Conservation (phyloP, 2,113 vertebrate species). For the Hippocampus comes region DNA sequence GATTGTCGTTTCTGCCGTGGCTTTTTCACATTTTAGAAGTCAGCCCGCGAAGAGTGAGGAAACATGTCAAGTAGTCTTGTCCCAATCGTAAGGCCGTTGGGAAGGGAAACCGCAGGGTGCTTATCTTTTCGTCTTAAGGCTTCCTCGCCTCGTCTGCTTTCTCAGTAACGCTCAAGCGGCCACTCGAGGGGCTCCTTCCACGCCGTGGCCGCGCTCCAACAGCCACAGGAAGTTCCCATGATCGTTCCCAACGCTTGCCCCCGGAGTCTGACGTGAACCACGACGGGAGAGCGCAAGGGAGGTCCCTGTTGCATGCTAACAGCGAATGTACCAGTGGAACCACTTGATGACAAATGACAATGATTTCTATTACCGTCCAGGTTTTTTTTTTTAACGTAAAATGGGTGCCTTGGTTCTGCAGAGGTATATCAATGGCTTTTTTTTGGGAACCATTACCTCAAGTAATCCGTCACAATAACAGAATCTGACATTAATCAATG, state of each 20-base stretch:
- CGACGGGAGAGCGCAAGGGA: neutral
- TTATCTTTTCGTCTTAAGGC: neutral
- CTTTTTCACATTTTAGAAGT: too few relatives aligned
- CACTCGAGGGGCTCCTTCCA: conserved; percentile 35
- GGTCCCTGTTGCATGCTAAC: neutral
- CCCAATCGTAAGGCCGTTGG: neutral
- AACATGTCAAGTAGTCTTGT: neutral
- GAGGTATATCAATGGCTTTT: too few relatives aligned
- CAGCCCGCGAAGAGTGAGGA: too few relatives aligned
- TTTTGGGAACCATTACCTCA: neutral
- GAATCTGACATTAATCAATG: neutral
- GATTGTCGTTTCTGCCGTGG: too few relatives aligned
- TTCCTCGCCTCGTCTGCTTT: conserved; percentile 2
- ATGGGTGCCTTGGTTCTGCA: too few relatives aligned
- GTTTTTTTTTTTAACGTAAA: neutral
- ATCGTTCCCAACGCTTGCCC: conserved; percentile 12
- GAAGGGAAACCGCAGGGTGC: neutral
- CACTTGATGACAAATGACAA: neutral
- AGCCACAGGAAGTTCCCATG: conserved; percentile 50
- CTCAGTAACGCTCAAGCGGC: neutral
- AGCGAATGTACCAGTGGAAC: neutral
- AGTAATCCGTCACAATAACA: neutral
- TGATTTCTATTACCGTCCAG: too few relatives aligned
- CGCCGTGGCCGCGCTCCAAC: conserved; percentile 38
- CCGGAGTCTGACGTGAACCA: neutral